These are phyloP conservation scores for Rhagium mordax DNA, from an alignment of 2,888 invertebrate species.

Conservation along the genomic window DNA sequence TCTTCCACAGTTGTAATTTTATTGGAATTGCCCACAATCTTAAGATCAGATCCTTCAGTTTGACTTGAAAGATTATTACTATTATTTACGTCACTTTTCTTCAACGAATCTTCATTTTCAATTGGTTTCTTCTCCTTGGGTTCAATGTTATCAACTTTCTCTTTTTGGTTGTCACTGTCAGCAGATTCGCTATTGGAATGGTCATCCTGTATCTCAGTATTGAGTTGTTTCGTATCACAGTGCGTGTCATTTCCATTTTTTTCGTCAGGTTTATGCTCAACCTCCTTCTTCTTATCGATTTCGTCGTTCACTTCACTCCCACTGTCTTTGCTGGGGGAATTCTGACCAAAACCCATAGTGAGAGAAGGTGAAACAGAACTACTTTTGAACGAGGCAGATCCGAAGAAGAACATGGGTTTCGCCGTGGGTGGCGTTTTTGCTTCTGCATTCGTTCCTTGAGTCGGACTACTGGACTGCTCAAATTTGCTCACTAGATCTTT, in stretches of 20 bases:
- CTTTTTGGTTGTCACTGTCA: constrained; percentile 21
- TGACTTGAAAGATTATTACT: background rate
- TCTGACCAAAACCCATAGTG: constrained; percentile 49
- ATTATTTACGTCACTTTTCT: constrained; percentile 18
- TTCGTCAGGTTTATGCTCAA: background rate
- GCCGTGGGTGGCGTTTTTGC: constrained; percentile 50
- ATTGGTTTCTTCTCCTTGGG: constrained; percentile 33
- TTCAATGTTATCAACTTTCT: constrained; percentile 30
- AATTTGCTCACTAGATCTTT: constrained; percentile 22
- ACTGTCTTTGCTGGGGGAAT: constrained; percentile 35
- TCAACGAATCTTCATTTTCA: constrained; percentile 29
- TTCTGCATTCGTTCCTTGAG: background rate
- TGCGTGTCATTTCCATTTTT: background rate
- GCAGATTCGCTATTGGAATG: constrained; percentile 16
- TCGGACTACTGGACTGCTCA: background rate
- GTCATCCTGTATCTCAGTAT: background rate
- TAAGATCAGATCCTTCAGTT: background rate
- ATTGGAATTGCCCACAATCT: background rate
- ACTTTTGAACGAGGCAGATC: constrained; percentile 68
- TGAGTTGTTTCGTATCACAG: background rate
- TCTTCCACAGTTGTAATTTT: background rate
- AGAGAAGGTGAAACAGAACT: constrained; percentile 53
- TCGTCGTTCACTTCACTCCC: background rate
- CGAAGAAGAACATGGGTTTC: constrained; percentile 69
- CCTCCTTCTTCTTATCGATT: background rate